phyloP scores from a whole-genome alignment of 2,797 vertebrate species.

The Rhinoraja longicauda region DNA sequence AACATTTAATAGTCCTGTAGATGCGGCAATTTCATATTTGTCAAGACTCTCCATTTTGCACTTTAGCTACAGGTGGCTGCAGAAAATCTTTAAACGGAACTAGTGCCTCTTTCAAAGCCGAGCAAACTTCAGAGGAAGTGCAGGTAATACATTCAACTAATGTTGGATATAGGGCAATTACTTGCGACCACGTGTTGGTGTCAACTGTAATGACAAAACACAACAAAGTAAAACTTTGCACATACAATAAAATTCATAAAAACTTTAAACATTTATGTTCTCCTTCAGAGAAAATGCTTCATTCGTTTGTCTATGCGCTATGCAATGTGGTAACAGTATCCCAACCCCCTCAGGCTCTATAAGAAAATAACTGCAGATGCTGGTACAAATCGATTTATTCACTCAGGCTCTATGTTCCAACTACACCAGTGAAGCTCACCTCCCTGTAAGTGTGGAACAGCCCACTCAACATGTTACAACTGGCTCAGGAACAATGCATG shows the following conservation, averaged over 20 bases:
- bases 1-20: background rate
- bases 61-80: constrained; percentile 87
- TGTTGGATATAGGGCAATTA: constrained; percentile 93
- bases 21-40: constrained; percentile 44
- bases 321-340: too few relatives aligned
- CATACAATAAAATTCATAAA: background rate
- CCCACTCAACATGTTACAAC: too few relatives aligned
- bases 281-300: background rate
- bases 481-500: too few relatives aligned
- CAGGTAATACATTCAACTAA: constrained; percentile 96
- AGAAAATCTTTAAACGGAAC: constrained; percentile 99
- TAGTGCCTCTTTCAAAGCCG: constrained; percentile 90
- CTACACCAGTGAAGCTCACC: too few relatives aligned
- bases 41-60: constrained; percentile 97
- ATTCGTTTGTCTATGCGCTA: too few relatives aligned
- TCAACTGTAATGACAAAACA: constrained; percentile 69
- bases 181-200: constrained; percentile 89
- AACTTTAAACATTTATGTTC: background rate
- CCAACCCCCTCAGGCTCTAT: too few relatives aligned
- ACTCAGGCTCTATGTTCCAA: too few relatives aligned
- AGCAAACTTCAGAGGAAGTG: constrained; percentile 90
- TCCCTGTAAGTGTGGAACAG: too few relatives aligned
- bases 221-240: constrained; percentile 40
- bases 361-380: too few relatives aligned
- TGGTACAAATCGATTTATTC: too few relatives aligned